Evolutionary conservation across 2,888 invertebrate species (phyloP).

Genomic region (Neoaliturus tenellus): DNA sequence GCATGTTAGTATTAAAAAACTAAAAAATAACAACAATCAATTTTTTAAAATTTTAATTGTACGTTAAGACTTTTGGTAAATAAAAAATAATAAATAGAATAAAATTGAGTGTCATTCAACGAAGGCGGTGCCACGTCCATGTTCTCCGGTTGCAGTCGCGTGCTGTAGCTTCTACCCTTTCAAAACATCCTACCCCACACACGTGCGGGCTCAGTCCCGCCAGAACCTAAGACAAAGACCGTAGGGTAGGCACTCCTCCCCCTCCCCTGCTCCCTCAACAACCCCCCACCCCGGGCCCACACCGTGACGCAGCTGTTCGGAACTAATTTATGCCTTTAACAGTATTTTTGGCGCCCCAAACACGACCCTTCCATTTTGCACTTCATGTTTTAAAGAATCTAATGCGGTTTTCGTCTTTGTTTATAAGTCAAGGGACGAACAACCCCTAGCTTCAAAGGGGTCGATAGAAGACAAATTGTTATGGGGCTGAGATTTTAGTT

Average conservation of each 20-base stretch:
- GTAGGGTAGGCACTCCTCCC: not conserved
- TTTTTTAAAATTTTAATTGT: too few relatives aligned
- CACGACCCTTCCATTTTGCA: slow-evolving; percentile 12
- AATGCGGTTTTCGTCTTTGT: slow-evolving; percentile 17
- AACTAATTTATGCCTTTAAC: slow-evolving; percentile 33
- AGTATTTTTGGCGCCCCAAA: slow-evolving; percentile 18
- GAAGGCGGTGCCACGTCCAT: too few relatives aligned
- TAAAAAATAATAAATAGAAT: too few relatives aligned
- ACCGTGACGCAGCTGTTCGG: not conserved
- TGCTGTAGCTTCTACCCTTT: not conserved
- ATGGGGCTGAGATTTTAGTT: not conserved
- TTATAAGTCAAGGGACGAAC: not conserved
- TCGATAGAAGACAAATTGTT: not conserved
- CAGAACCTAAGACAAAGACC: not conserved
- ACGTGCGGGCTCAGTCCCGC: not conserved
- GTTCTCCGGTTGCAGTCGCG: not conserved
- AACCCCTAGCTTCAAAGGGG: not conserved
- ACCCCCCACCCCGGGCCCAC: not conserved
- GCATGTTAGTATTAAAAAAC: too few relatives aligned
- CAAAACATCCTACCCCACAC: not conserved
- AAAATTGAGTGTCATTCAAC: too few relatives aligned
- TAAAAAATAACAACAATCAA: too few relatives aligned
- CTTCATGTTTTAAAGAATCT: not conserved
- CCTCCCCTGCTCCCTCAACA: too few relatives aligned
- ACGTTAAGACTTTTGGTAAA: too few relatives aligned